A percentile compares a stretch with the other conserved stretches of the same genome.
Evolutionary conservation across 1,140 invertebrate genomes (phyloP).

Genomic region (Euura saliciscinereae): DNA sequence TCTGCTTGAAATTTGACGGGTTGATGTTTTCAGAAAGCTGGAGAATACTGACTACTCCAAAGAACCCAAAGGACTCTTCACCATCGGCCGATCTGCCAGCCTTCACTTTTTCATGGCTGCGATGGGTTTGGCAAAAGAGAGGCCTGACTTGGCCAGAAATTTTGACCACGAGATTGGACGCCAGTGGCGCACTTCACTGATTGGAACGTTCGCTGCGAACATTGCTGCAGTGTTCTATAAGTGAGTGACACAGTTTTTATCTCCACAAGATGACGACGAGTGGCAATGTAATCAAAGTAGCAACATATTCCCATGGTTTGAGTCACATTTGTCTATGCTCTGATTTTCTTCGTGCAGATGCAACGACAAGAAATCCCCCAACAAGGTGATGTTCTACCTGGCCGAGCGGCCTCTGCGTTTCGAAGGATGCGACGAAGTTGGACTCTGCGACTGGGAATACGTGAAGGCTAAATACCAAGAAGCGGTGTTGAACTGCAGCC

Average conservation of each 20-base stretch:
- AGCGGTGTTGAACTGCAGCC: conserved; percentile 33
- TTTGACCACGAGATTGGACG: conserved; percentile 39
- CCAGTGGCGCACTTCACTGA: conserved; percentile 51
- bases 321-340: neutral
- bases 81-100: conserved; percentile 52
- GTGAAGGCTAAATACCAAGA: conserved; percentile 21
- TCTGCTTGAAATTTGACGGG: no score
- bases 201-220: conserved; percentile 59
- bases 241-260: conserved; percentile 12
- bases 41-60: neutral
- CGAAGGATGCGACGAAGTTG: conserved; percentile 27
- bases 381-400: conserved; percentile 30
- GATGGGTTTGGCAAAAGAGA: conserved; percentile 57
- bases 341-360: conserved; percentile 17
- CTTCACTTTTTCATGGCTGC: conserved; percentile 40
- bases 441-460: conserved; percentile 29
- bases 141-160: conserved; percentile 47
- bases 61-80: conserved; percentile 45
- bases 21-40: no score
- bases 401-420: conserved; percentile 23
- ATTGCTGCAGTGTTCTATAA: conserved; percentile 55
- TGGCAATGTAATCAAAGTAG: no score
- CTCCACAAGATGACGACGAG: no score
- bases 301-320: no score
- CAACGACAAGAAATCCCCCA: conserved; percentile 1